Evolutionary conservation across 2,888 invertebrate genomes (phyloP), one percentile per base, ranked within the genome.

Genomic region (Creontiades dilutus): DNA sequence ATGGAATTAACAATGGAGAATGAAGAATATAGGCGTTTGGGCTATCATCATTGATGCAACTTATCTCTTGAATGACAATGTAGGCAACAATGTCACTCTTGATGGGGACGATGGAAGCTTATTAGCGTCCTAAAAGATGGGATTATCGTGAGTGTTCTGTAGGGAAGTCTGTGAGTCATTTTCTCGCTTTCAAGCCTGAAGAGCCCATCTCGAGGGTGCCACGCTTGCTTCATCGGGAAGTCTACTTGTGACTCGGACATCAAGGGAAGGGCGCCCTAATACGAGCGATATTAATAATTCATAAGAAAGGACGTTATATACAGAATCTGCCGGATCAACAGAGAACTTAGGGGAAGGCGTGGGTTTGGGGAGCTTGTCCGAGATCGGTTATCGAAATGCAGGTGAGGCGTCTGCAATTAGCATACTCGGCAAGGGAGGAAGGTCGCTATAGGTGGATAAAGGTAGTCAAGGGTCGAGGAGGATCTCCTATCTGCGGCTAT

Each of bases 331-430:
- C 16, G 82, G 82, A 82, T 82, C 82, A 82, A 82, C 82, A 82
- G 82, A 82, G 80, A n/a, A 81, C 80, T 13, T 16, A 52, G 47
- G 52, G 14, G 9, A 46, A 37, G 82, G 47, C 48, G 46, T 14
- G 19, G 27, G 48, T n/a, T n/a, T n/a, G n/a, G 14, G 14, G 52
- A 5, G 23, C 7, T n/a, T 14, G 46, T 52, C 27, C 48, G 52
- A 82, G 82, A 82, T 82, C 52, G 82, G 82, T 82, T 82, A 82
- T 82, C 82, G 82, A 82, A 82, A 82, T 82, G 52, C 82, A 52
- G 82, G 82, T 82, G 82, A 82, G 82, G 82, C n/a, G 82, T 27
- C 19, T 19, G 23, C 82, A 82, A 82, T 82, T 82, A 82, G 82
- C 82, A 82, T 82, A 82, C 52, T 52, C 52, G 52, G 82, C 52